A percentile compares a stretch with the other conserved stretches of the same genome.
phyloP scores from a whole-genome alignment of 2,113 vertebrate species.

The Seriola quinqueradiata region DNA sequence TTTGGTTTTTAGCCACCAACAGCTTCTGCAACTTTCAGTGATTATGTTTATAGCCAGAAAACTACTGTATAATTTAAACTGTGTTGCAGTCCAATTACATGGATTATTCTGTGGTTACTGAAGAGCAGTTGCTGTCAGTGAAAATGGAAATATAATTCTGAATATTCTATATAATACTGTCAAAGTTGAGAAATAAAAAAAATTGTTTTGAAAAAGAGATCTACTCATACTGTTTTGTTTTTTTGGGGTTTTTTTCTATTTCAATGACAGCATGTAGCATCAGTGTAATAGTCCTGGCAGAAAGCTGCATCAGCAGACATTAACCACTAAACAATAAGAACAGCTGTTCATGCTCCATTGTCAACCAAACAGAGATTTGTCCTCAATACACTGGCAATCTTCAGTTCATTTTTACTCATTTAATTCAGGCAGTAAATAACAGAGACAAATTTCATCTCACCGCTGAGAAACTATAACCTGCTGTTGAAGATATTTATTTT shows the following conservation, averaged over 20 bases:
- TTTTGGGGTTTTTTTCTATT: background rate
- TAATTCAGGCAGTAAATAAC: slow-evolving; percentile 48
- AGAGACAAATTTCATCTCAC: slow-evolving; percentile 14
- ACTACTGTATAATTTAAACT: background rate
- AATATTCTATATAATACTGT: background rate
- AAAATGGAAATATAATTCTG: background rate
- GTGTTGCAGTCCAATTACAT: slow-evolving; percentile 1
- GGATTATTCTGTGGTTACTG: background rate
- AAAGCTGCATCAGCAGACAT: slow-evolving; percentile 26
- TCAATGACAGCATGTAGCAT: slow-evolving; percentile 31
- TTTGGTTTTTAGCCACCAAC: background rate
- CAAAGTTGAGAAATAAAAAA: background rate
- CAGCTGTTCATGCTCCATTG: slow-evolving; percentile 29
- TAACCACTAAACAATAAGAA: background rate
- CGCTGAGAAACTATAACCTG: slow-evolving; percentile 1
- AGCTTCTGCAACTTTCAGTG: background rate
- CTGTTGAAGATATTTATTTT: slow-evolving; percentile 31
- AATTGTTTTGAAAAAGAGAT: background rate
- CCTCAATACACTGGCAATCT: background rate
- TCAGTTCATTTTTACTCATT: slow-evolving; percentile 20
- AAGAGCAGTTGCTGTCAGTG: background rate
- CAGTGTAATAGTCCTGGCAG: slow-evolving; percentile 19
- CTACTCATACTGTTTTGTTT: background rate
- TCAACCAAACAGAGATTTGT: slow-evolving; percentile 42
- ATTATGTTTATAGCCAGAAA: background rate